A percentile compares a stretch with the other conserved stretches of the same genome.
These are phyloP conservation scores for Oreonectes daqikongensis DNA, from an alignment of 2,797 vertebrate species.

Conservation along the genomic window DNA sequence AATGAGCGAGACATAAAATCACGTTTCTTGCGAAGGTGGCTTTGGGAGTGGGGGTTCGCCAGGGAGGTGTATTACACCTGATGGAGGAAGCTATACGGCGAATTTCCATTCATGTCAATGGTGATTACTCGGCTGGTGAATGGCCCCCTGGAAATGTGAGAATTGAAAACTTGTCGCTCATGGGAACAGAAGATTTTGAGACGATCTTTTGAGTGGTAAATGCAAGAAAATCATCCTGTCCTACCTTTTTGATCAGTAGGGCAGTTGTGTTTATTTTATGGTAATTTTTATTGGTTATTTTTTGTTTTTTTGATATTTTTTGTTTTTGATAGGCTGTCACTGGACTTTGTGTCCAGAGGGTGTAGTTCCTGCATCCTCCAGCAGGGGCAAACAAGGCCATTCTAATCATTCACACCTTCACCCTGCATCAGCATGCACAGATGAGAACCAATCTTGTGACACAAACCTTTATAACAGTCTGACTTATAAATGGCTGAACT, in stretches of 20 bases:
- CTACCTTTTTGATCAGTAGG: too few species aligned
- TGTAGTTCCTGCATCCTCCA: not conserved
- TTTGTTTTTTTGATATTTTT: too few species aligned
- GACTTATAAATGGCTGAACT: constrained; percentile 26
- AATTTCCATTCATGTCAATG: not conserved
- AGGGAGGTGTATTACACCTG: not conserved
- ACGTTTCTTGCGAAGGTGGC: not conserved
- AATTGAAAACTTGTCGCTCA: not conserved
- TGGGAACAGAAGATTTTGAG: too few species aligned
- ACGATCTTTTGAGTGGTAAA: too few species aligned
- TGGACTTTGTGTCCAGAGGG: too few species aligned
- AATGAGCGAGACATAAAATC: constrained; percentile 23
- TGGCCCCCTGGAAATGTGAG: not conserved
- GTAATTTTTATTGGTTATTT: too few species aligned
- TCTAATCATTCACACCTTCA: not conserved
- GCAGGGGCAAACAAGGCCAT: not conserved
- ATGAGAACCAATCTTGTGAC: constrained; percentile 21
- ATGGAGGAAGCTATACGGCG: not conserved
- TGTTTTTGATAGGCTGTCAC: too few species aligned
- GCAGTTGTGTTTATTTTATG: too few species aligned
- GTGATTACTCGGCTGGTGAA: not conserved
- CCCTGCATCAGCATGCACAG: not conserved
- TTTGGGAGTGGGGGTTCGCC: not conserved
- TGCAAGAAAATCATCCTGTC: too few species aligned
- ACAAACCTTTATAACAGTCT: not conserved